These are phyloP conservation scores for Paralvinella palmiformis DNA, from an alignment of 1,140 invertebrate species.

Conservation along the genomic window DNA sequence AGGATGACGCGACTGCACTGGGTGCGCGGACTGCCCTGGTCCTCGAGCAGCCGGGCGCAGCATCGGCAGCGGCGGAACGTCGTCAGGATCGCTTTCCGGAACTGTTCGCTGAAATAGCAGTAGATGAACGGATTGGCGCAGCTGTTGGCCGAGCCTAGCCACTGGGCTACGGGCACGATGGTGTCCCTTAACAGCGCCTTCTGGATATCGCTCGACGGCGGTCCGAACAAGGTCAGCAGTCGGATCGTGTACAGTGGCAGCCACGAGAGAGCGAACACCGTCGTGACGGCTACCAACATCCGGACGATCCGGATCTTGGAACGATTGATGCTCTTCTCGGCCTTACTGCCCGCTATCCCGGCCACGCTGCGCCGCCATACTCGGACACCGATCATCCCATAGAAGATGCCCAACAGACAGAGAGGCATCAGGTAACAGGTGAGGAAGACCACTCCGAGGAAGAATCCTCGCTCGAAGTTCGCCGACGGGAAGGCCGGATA, in stretches of 20 bases:
- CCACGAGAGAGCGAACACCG: slow-evolving; percentile 91
- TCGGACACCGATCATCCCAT: slow-evolving; percentile 86
- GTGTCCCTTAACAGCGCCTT: neutral
- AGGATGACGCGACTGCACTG: neutral
- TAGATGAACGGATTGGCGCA: slow-evolving; percentile 96
- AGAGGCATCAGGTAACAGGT: slow-evolving; percentile 90
- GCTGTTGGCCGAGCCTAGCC: slow-evolving; percentile 88
- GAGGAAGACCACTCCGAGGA: slow-evolving; percentile 80
- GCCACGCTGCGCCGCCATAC: slow-evolving; percentile 82
- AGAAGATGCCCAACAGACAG: slow-evolving; percentile 84
- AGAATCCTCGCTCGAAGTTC: slow-evolving; percentile 73
- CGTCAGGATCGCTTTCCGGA: slow-evolving; percentile 69
- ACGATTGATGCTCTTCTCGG: slow-evolving; percentile 38
- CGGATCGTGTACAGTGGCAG: slow-evolving; percentile 72
- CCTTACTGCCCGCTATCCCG: slow-evolving; percentile 49
- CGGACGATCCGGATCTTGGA: slow-evolving; percentile 32
- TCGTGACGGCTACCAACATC: slow-evolving; percentile 91
- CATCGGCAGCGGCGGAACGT: neutral
- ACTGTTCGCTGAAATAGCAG: slow-evolving; percentile 92
- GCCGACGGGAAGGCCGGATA: slow-evolving; percentile 27
- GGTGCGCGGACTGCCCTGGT: neutral
- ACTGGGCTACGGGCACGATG: slow-evolving; percentile 76
- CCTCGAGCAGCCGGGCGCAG: neutral
- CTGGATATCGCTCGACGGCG: slow-evolving; percentile 5
- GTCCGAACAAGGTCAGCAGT: slow-evolving; percentile 27